Base-by-base conservation (phyloP, 2,797 vertebrate species). In the Atherinosoma microstoma region DNA sequence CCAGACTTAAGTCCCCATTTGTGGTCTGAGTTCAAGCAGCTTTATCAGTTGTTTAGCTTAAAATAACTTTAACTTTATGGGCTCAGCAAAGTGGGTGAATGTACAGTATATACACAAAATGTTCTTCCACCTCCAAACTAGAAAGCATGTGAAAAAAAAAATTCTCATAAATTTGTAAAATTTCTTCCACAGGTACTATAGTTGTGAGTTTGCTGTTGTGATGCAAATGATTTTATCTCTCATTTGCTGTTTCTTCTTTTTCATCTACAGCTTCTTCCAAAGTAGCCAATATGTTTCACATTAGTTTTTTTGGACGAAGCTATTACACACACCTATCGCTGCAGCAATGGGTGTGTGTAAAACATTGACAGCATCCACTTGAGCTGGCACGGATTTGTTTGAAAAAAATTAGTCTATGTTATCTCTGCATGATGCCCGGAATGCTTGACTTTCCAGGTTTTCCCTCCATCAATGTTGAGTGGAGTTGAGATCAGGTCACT, bases 1-100 rank as follows among this genome's bases (percentile, higher is more conserved):
- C 15, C 38, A 42, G 40, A 42, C 12, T 38, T 13, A 11, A 42
- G 38, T 49, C n/a, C n/a, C n/a, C 9, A 24, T 51, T 51, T 62
- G 73, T 69, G 11, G 27, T 65, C 22, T 40, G 2, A 24, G 11
- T 38, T 15, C 2, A 45, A 53, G 11, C 16, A 20, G 5, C 30
- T 63, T 70, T 42, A 47, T 67, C 16, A 47, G 8, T 13, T 36
- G 15, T 29, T 56, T 30, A 38, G 1, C 8, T 22, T 38, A 0
- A 66, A n/a, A 56, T 15, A 66, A 53, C 51, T 42, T 64, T 62
- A 45, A 62, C 15, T 24, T 40, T 18, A 16, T 20, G 34, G 9
- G 6, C 9, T 47, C 13, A 2, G 29, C 5, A 47, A 34, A 57
- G 16, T 42, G 56, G 35, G 15, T 6, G 61, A 38, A 5, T 54